Conservation (phyloP, 2,888 invertebrate genomes). For the Drosophila incognita region DNA sequence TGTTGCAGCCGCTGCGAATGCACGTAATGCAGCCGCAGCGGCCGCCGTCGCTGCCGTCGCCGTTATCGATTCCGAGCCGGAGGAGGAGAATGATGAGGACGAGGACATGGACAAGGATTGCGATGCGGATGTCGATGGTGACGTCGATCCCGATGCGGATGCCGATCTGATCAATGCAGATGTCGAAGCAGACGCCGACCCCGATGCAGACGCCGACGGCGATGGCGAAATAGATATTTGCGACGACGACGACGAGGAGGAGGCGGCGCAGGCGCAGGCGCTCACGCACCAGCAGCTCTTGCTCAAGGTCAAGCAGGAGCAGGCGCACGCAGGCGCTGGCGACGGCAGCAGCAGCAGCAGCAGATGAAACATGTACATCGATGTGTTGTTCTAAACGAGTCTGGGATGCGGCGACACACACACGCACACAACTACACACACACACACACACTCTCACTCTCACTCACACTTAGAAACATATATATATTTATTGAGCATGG, state of each 20-base stretch:
- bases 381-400: constrained; percentile 78
- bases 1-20: constrained; percentile 66
- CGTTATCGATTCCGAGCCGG: constrained; percentile 59
- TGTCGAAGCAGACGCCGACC: constrained; percentile 20
- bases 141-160: constrained; percentile 37
- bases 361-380: constrained; percentile 83
- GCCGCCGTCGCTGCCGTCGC: constrained; percentile 51
- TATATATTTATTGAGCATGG: constrained; percentile 31
- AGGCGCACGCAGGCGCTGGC: constrained; percentile 36
- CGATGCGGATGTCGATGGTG: constrained; percentile 32
- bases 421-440: neutral
- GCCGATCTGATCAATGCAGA: constrained; percentile 32
- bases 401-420: neutral
- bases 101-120: constrained; percentile 57
- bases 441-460: neutral
- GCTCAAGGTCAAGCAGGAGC: constrained; percentile 76
- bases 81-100: constrained; percentile 63
- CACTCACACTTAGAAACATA: neutral
- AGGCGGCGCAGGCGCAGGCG: constrained; percentile 35
- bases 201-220: constrained; percentile 44
- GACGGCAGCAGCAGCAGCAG: constrained; percentile 56
- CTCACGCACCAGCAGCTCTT: constrained; percentile 64
- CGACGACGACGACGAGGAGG: constrained; percentile 79
- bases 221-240: constrained; percentile 82
- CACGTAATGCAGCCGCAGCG: constrained; percentile 64